Base-by-base conservation (phyloP, 2,888 invertebrate species). In the Hemistola chrysoprasaria region DNA sequence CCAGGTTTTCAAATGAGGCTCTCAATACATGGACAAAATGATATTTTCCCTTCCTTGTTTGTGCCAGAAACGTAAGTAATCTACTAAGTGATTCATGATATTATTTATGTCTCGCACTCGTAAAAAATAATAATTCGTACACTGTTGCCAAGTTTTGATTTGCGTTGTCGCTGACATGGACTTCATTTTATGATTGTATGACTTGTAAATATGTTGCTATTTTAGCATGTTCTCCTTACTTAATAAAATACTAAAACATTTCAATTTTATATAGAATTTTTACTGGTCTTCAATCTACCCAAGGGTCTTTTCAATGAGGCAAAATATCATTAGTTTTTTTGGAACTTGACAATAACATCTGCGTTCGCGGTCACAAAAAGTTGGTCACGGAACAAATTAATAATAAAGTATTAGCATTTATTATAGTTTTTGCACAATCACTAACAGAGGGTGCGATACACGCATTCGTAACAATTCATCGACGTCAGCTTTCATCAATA, bases 401-500 rank as follows among this genome's bases (percentile, higher is more conserved):
- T 50, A 54, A 53, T 45, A 54, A 34, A 30, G 32, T 41, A 53
- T 55, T 51, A 51, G 29, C 45, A 43, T 47, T 47, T 45, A 41
- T 39, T 16, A 38, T 32, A 40, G 40, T 56, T 62, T 62, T 56
- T 47, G 62, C 57, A 62, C 52, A 47, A 58, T 56, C 59, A 62
- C 54, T 42, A 55, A 57, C 45, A 56, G 56, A 63, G 71, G 64
- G 60, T 56, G 60, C 45, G 50, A 53, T 57, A 59, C 57, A 55
- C 56, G 66, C 66, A 68, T 71, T 62, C 60, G 65, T 62, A 53
- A 59, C 59, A 71, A 65, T 47, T 50, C 50, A 70, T 65, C 69
- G 64, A 72, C 65, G 69, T 78, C 74, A 62, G 71, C 72, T 77
- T 77, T 79, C 77, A 75, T 74, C 81, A 69, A 82, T 84, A 82